Evolutionary conservation across 2,113 vertebrate species (phyloP).

Genomic region (Fregetta grallaria): DNA sequence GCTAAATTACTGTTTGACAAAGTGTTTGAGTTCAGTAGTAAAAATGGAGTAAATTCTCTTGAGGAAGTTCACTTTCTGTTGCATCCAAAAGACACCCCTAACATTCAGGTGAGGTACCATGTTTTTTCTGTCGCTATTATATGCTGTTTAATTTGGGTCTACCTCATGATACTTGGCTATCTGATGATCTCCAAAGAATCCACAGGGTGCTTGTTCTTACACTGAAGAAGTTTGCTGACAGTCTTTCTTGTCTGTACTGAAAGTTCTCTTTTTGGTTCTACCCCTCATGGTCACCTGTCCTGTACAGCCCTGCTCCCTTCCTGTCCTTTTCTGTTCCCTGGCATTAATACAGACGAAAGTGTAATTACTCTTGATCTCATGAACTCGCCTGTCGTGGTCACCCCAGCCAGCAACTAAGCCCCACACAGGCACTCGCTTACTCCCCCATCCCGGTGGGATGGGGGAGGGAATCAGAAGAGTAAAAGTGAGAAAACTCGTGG

Average conservation of each 20-base stretch:
- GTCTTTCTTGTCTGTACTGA: not conserved
- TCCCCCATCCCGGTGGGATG: too few species aligned
- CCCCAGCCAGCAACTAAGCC: too few species aligned
- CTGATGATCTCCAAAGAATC: not conserved
- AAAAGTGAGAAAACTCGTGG: too few species aligned
- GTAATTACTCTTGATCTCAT: not conserved
- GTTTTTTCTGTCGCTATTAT: not conserved
- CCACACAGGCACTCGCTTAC: too few species aligned
- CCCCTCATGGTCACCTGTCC: not conserved
- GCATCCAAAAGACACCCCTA: slow-evolving; percentile 75
- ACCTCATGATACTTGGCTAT: not conserved
- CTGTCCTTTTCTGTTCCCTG: not conserved
- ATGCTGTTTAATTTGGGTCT: not conserved
- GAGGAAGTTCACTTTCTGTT: slow-evolving; percentile 81
- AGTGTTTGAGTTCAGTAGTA: slow-evolving; percentile 78
- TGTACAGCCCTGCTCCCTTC: not conserved
- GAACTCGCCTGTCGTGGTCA: not conserved
- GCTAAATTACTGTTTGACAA: slow-evolving; percentile 78
- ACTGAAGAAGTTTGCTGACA: not conserved
- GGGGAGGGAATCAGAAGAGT: too few species aligned
- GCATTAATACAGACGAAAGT: not conserved
- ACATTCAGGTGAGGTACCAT: slow-evolving; percentile 77
- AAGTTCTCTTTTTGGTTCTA: not conserved
- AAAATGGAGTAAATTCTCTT: slow-evolving; percentile 64
- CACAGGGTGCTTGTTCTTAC: not conserved